These are phyloP conservation scores for Synodontis membranacea DNA, from an alignment of 2,113 vertebrate species.

Conservation along the genomic window DNA sequence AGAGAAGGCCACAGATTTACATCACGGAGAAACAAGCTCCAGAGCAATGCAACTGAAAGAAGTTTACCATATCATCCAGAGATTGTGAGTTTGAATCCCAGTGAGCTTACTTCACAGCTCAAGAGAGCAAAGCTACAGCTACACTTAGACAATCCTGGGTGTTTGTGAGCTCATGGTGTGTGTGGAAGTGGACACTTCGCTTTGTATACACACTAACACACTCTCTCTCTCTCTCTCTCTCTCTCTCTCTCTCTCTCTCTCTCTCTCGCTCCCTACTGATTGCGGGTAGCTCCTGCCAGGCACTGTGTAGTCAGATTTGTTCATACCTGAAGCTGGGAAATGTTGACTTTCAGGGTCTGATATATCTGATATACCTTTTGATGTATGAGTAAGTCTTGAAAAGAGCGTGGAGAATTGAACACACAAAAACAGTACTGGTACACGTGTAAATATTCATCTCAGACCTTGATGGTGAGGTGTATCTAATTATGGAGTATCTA, in stretches of 20 bases:
- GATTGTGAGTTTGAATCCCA: too few relatives aligned
- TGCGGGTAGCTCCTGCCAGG: neutral
- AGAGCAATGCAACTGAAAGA: too few relatives aligned
- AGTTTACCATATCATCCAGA: too few relatives aligned
- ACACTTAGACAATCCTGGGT: too few relatives aligned
- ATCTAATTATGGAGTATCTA: neutral
- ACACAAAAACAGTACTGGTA: neutral
- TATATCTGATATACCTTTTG: too few relatives aligned
- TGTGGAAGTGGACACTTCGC: too few relatives aligned
- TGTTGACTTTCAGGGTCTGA: neutral
- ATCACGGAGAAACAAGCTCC: too few relatives aligned
- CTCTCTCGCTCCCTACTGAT: slow-evolving; percentile 10
- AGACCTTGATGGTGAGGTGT: neutral
- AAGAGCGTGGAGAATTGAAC: neutral
- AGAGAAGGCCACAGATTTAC: neutral
- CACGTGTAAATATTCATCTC: neutral
- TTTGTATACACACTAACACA: slow-evolving; percentile 29
- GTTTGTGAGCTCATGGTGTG: too few relatives aligned
- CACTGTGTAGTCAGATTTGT: slow-evolving; percentile 8
- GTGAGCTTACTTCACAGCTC: too few relatives aligned
- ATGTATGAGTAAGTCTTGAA: neutral
- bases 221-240: neutral
- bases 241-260: neutral
- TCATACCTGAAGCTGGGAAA: neutral
- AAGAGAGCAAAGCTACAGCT: too few relatives aligned